Conservation (phyloP, 2,888 invertebrate species). For the Myopa testacea region DNA sequence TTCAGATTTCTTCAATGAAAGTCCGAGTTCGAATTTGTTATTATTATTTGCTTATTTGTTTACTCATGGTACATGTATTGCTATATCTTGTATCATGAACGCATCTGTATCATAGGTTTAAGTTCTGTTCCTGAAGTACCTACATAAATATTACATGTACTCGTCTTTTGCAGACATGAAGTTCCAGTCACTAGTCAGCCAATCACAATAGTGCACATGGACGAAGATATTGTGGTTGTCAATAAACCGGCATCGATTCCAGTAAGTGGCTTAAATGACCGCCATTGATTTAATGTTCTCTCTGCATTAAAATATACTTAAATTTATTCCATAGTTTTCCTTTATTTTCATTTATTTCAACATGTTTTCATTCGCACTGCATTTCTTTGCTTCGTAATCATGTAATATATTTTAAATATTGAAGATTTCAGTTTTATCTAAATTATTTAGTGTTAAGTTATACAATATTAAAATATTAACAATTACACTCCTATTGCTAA, state of each 20-base stretch:
- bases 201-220: slow-evolving; percentile 97
- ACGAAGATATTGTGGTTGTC: slow-evolving; percentile 98
- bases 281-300: slow-evolving; percentile 70
- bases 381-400: neutral
- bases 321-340: neutral
- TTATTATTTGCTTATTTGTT: too few species aligned
- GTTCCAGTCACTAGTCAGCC: slow-evolving; percentile 97
- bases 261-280: slow-evolving; percentile 92
- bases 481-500: too few species aligned
- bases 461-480: too few species aligned
- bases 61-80: too few species aligned
- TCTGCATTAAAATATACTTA: neutral
- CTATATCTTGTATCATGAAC: too few species aligned
- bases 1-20: neutral
- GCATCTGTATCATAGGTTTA: neutral
- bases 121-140: slow-evolving; percentile 5
- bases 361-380: neutral
- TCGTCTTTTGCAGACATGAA: slow-evolving; percentile 89
- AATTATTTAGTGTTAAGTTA: too few species aligned
- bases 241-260: slow-evolving; percentile 99
- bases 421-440: too few species aligned
- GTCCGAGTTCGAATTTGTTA: neutral
- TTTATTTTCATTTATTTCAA: neutral
- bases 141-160: slow-evolving; percentile 43
- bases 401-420: too few species aligned